Conservation (phyloP, 2,113 vertebrate species). For the Propithecus coquereli region DNA sequence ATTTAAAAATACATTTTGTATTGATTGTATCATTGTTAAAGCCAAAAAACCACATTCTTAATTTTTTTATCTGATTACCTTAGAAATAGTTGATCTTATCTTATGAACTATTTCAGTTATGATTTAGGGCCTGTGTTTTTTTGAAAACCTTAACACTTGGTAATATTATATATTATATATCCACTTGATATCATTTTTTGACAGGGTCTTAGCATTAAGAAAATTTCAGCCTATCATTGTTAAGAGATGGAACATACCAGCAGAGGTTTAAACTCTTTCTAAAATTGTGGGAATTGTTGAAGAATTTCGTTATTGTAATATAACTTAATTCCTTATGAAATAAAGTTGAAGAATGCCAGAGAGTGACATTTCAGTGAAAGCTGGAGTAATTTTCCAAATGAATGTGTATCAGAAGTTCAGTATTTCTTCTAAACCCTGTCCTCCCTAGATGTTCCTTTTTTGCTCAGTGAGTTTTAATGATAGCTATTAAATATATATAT, state of each 20-base stretch:
- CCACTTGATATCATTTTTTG: constrained; percentile 46
- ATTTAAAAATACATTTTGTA: constrained; percentile 43
- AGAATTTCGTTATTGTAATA: neutral
- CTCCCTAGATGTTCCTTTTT: constrained; percentile 2
- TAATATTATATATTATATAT: constrained; percentile 54
- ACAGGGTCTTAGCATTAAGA: constrained; percentile 31
- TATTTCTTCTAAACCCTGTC: neutral
- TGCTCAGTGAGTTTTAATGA: constrained; percentile 9
- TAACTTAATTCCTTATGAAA: constrained; percentile 22
- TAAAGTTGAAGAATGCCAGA: neutral
- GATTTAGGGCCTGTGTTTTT: neutral
- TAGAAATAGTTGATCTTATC: neutral
- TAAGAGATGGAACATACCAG: neutral
- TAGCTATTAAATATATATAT: neutral
- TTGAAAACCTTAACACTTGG: neutral
- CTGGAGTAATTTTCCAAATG: constrained; percentile 20
- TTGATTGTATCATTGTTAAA: neutral
- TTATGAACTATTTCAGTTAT: neutral
- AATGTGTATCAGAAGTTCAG: neutral
- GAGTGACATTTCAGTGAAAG: constrained; percentile 13
- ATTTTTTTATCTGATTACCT: constrained; percentile 34
- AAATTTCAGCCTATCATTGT: constrained; percentile 37
- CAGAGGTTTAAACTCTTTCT: neutral
- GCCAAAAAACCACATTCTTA: neutral
- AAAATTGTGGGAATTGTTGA: constrained; percentile 32